These are phyloP conservation scores for Dendrolimus punctatus DNA, from an alignment of 1,140 invertebrate species.

Conservation along the genomic window DNA sequence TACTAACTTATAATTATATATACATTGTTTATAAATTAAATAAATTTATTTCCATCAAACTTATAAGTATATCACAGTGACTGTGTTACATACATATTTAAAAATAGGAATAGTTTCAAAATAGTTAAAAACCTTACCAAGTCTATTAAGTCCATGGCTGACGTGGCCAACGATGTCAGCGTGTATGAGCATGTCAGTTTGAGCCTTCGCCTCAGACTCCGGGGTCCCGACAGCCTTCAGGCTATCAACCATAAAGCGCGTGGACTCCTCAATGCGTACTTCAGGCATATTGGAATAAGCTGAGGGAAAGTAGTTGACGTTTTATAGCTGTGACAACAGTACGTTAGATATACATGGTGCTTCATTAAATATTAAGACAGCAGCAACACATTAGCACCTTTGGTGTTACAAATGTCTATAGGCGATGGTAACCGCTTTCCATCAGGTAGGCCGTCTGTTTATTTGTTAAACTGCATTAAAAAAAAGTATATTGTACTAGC, in stretches of 20 bases:
- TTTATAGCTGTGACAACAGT: constrained; percentile 3
- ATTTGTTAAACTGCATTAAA: too few relatives aligned
- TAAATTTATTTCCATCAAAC: too few relatives aligned
- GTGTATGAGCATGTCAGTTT: constrained; percentile 84
- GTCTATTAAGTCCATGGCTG: constrained; percentile 92
- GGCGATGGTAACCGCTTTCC: too few relatives aligned
- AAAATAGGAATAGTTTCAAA: constrained; percentile 1
- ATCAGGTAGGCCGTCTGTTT: too few relatives aligned
- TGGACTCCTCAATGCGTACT: constrained; percentile 73
- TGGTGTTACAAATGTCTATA: too few relatives aligned
- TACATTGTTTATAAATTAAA: too few relatives aligned
- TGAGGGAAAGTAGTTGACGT: constrained; percentile 2
- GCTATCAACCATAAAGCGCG: constrained; percentile 83
- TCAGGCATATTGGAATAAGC: constrained; percentile 32
- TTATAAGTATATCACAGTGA: not conserved
- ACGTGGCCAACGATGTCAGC: constrained; percentile 92
- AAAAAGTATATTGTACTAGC: too few relatives aligned
- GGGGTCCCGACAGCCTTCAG: constrained; percentile 80
- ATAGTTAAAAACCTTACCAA: constrained; percentile 72
- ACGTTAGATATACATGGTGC: not conserved
- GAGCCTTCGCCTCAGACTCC: constrained; percentile 75
- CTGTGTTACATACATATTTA: not conserved
- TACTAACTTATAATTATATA: too few relatives aligned
- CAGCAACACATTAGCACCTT: too few relatives aligned
- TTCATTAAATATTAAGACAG: not conserved